phyloP scores from a whole-genome alignment of 2,888 invertebrate genomes.

The Adela reaumurella region DNA sequence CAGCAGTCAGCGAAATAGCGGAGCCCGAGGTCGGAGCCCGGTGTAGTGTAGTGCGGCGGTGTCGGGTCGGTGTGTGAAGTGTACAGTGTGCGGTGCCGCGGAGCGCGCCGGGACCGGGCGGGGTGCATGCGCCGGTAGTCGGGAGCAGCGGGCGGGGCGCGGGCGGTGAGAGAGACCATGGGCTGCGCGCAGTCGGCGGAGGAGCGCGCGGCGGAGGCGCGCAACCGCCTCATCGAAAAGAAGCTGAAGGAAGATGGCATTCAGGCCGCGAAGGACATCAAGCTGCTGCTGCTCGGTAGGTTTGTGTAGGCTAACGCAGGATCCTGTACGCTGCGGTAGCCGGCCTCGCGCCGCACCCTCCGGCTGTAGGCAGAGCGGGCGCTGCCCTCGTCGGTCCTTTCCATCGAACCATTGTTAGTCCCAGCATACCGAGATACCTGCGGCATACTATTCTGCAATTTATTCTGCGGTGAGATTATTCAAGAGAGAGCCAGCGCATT shows the following conservation, averaged over 20 bases:
- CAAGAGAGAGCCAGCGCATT: too few relatives aligned
- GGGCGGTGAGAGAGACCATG: constrained; percentile 69
- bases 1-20: too few relatives aligned
- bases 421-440: too few relatives aligned
- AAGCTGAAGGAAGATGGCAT: constrained; percentile 98
- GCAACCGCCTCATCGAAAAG: constrained; percentile 96
- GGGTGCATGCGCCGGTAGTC: constrained; percentile 53
- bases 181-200: constrained; percentile 99
- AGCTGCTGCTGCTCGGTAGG: constrained; percentile 93
- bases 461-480: too few relatives aligned
- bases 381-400: too few relatives aligned
- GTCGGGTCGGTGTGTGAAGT: not conserved
- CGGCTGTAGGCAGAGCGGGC: too few relatives aligned
- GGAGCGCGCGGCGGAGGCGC: constrained; percentile 96
- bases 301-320: not conserved
- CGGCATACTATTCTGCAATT: too few relatives aligned
- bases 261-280: constrained; percentile 98
- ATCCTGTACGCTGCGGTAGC: not conserved
- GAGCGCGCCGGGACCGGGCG: constrained; percentile 41
- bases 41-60: not conserved
- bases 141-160: constrained; percentile 40
- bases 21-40: constrained; percentile 13
- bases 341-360: not conserved
- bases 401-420: too few relatives aligned
- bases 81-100: constrained; percentile 36